Percentiles rank a stretch among this genome's conserved stretches.
phyloP scores from a whole-genome alignment of 2,113 vertebrate genomes.

The Odocoileus hemionus region DNA sequence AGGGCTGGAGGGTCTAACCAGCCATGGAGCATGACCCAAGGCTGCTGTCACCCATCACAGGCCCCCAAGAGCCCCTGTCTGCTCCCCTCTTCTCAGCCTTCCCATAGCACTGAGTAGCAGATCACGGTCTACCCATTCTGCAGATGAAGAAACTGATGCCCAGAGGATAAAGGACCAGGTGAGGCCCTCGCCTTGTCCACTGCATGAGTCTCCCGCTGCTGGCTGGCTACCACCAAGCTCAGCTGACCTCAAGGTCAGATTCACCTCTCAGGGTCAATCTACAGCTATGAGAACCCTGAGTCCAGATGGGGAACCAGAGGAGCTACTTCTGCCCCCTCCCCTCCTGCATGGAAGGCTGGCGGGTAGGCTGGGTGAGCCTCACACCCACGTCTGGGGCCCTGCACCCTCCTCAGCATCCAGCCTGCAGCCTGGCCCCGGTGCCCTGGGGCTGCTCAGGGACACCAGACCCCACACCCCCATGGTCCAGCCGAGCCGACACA shows the following conservation, averaged over 20 bases:
- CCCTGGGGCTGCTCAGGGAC: fast-evolving
- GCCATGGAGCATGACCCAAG: fast-evolving
- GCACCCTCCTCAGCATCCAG: background rate
- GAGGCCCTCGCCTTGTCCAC: fast-evolving
- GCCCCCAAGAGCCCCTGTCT: fast-evolving
- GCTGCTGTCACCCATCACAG: fast-evolving
- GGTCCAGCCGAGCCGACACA: fast-evolving
- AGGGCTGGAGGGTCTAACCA: background rate
- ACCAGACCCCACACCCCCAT: fast-evolving
- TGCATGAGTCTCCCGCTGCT: background rate
- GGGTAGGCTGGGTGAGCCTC: fast-evolving
- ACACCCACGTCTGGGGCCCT: fast-evolving
- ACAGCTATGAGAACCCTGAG: background rate
- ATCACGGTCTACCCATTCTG: fast-evolving
- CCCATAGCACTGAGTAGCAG: fast-evolving
- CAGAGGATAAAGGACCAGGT: fast-evolving
- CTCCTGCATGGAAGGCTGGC: fast-evolving
- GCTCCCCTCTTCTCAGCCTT: too few species aligned
- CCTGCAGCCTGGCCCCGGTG: background rate
- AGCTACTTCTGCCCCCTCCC: background rate
- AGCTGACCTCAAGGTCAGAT: background rate
- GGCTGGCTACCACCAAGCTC: background rate
- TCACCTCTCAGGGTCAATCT: background rate
- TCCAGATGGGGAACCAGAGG: background rate
- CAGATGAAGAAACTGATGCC: fast-evolving